Percentiles rank a stretch among this genome's conserved stretches.
These are phyloP conservation scores for Sebastes baramenuke DNA, from an alignment of 2,797 vertebrate species.

Conservation along the genomic window DNA sequence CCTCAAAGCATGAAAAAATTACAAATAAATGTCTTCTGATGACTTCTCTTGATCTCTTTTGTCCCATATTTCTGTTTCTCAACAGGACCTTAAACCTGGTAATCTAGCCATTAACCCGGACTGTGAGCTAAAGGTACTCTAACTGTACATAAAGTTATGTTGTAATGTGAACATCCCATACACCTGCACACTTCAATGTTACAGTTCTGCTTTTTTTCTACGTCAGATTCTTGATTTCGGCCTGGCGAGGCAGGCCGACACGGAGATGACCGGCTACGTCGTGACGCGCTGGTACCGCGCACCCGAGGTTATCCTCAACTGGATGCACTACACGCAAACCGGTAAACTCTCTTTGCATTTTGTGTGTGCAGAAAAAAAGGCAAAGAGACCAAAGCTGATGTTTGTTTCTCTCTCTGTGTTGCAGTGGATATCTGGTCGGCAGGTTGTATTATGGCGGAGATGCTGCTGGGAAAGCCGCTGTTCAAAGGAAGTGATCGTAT, in stretches of 20 bases:
- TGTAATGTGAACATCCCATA: fast-evolving
- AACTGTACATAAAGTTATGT: fast-evolving
- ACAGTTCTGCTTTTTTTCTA: fast-evolving
- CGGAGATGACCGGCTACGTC: constrained; percentile 97
- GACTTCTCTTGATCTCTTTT: background rate
- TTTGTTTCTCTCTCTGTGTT: constrained; percentile 23
- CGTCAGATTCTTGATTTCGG: constrained; percentile 97
- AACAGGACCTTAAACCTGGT: constrained; percentile 95
- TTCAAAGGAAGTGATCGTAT: constrained; percentile 99
- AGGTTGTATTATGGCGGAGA: constrained; percentile 99
- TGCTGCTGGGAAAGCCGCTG: constrained; percentile 93
- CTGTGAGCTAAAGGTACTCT: constrained; percentile 94
- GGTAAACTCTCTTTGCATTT: constrained; percentile 73
- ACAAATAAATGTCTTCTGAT: background rate
- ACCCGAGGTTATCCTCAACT: constrained; percentile 96
- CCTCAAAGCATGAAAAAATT: background rate
- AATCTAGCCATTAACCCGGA: constrained; percentile 97
- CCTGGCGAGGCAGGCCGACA: constrained; percentile 92
- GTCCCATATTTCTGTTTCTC: background rate
- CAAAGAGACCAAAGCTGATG: background rate
- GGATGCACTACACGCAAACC: constrained; percentile 98
- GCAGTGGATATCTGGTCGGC: constrained; percentile 99
- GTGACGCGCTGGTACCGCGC: constrained; percentile 98
- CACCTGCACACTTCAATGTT: fast-evolving
- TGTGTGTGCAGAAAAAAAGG: background rate